A percentile compares a stretch with the other conserved stretches of the same genome.
phyloP scores from a whole-genome alignment of 1,140 invertebrate genomes.

The Drosophila melanogaster region DNA sequence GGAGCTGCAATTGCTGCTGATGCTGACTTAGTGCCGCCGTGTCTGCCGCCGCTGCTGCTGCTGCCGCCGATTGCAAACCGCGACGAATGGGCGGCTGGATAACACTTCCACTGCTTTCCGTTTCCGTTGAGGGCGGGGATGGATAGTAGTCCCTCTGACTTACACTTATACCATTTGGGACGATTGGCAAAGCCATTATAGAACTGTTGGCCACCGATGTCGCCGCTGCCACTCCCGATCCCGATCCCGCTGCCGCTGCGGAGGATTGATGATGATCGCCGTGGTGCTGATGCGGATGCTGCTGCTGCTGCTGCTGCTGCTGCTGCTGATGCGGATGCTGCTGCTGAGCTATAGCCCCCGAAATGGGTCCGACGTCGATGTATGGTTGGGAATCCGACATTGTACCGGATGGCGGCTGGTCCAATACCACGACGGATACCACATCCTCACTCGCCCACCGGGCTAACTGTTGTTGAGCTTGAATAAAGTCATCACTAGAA shows the following conservation, averaged over 20 bases:
- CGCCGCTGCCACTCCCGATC: constrained; percentile 40
- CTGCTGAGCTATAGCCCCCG: constrained; percentile 70
- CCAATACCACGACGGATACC: constrained; percentile 87
- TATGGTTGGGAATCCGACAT: constrained; percentile 84
- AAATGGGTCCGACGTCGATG: constrained; percentile 82
- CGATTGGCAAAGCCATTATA: constrained; percentile 79
- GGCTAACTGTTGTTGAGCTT: constrained; percentile 96
- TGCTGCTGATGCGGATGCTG: constrained; percentile 76
- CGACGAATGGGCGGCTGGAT: constrained; percentile 79
- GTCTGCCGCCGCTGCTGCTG: constrained; percentile 50
- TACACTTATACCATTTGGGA: constrained; percentile 85
- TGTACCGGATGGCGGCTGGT: constrained; percentile 82
- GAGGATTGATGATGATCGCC: constrained; percentile 84
- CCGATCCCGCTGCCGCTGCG: constrained; percentile 57
- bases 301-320: constrained; percentile 22
- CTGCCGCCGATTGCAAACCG: constrained; percentile 58
- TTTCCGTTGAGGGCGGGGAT: constrained; percentile 85
- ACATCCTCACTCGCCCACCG: constrained; percentile 95
- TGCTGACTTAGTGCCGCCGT: constrained; percentile 56
- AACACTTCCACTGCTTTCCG: constrained; percentile 85
- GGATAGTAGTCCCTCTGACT: constrained; percentile 85
- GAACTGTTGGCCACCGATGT: constrained; percentile 66
- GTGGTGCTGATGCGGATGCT: constrained; percentile 83
- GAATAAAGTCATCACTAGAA: constrained; percentile 97
- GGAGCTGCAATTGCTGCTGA: constrained; percentile 50